These are phyloP conservation scores for Ylistrum balloti DNA, from an alignment of 1,140 invertebrate species.

Conservation along the genomic window DNA sequence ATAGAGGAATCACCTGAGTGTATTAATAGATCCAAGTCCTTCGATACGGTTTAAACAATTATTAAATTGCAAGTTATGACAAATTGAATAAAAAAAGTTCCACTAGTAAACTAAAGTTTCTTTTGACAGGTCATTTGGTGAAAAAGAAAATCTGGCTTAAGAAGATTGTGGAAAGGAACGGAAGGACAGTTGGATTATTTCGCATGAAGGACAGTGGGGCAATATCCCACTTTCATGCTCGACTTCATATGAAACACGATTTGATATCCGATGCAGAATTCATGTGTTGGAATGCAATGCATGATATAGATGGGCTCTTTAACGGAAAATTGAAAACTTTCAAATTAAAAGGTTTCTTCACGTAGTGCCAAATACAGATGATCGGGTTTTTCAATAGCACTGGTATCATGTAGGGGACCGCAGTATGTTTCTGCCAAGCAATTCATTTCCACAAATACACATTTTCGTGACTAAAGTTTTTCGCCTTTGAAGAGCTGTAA, in stretches of 20 bases:
- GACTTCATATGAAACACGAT: background rate
- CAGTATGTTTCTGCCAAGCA: too few relatives aligned
- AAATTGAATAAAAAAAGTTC: too few relatives aligned
- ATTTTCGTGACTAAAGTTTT: too few relatives aligned
- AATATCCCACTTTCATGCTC: background rate
- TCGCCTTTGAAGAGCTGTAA: too few relatives aligned
- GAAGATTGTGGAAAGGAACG: background rate
- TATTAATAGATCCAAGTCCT: too few relatives aligned
- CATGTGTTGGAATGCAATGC: background rate
- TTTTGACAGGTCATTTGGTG: background rate
- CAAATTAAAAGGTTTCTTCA: background rate
- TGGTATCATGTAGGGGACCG: too few relatives aligned
- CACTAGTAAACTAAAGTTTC: too few relatives aligned
- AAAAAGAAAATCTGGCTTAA: background rate
- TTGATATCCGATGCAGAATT: background rate
- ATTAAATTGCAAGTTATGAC: too few relatives aligned
- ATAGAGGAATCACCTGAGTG: too few relatives aligned
- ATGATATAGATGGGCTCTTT: background rate
- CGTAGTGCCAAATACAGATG: background rate
- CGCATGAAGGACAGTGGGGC: background rate
- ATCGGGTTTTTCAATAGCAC: background rate
- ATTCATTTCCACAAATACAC: too few relatives aligned
- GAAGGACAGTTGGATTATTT: background rate
- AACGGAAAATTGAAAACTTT: background rate
- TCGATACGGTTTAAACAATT: too few relatives aligned